These are phyloP conservation scores for Sebastes hubbsi DNA, from an alignment of 2,797 vertebrate genomes.

Conservation along the genomic window DNA sequence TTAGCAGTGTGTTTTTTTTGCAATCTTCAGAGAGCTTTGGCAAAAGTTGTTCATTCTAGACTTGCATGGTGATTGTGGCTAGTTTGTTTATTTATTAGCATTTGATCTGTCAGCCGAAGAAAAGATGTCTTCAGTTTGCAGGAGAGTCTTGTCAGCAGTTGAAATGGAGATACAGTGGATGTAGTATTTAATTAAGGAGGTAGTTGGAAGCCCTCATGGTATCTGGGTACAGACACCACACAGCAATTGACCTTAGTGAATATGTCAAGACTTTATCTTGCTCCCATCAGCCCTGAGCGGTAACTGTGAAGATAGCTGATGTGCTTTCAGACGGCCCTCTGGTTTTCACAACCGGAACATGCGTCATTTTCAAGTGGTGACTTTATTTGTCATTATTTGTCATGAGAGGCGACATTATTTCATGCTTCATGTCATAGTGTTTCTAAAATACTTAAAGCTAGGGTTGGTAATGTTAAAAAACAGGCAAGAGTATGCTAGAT, in stretches of 20 bases:
- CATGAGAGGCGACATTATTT: slow-evolving; percentile 23
- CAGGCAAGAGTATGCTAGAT: too few relatives aligned
- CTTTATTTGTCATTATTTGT: slow-evolving; percentile 18
- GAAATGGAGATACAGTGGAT: slow-evolving; percentile 66
- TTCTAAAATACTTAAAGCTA: slow-evolving; percentile 28
- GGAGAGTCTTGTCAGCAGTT: slow-evolving; percentile 65
- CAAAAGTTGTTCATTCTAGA: slow-evolving; percentile 38
- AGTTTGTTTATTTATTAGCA: slow-evolving; percentile 72
- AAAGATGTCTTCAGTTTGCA: slow-evolving; percentile 63
- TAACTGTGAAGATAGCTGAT: slow-evolving; percentile 56
- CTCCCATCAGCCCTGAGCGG: slow-evolving; percentile 69
- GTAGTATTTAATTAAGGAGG: slow-evolving; percentile 77
- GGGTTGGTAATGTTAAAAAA: too few relatives aligned
- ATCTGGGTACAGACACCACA: slow-evolving; percentile 70
- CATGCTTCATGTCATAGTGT: slow-evolving; percentile 6
- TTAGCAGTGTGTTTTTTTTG: slow-evolving; percentile 43
- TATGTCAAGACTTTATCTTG: slow-evolving; percentile 77
- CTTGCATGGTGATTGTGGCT: slow-evolving; percentile 34
- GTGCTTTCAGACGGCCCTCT: slow-evolving; percentile 49
- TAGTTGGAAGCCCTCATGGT: slow-evolving; percentile 55
- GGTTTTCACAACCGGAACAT: slow-evolving; percentile 43
- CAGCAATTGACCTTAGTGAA: slow-evolving; percentile 77
- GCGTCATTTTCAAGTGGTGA: slow-evolving; percentile 22
- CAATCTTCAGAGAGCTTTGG: slow-evolving; percentile 32
- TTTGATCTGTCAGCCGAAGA: slow-evolving; percentile 63